A percentile compares a stretch with the other conserved stretches of the same genome.
Conservation (phyloP, 1,140 invertebrate genomes). For the Lineus longissimus region DNA sequence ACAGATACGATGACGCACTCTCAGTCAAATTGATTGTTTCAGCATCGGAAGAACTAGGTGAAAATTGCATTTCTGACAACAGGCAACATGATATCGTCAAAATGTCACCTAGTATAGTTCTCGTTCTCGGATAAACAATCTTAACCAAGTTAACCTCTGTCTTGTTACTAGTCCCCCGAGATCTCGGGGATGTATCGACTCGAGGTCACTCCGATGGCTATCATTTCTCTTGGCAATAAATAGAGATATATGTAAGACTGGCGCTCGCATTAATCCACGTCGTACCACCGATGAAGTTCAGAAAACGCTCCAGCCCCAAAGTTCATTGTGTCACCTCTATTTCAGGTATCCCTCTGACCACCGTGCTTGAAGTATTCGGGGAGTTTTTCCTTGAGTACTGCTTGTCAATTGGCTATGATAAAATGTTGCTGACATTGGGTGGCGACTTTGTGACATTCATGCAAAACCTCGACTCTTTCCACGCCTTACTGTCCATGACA, state of each 20-base stretch:
- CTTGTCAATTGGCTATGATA: conserved; percentile 46
- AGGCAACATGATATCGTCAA: not conserved
- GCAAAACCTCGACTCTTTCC: conserved; percentile 50
- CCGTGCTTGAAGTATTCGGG: conserved; percentile 48
- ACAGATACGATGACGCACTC: conserved; percentile 32
- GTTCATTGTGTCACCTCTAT: not conserved
- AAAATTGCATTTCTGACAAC: not conserved
- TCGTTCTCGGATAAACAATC: not conserved
- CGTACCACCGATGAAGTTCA: too few relatives aligned
- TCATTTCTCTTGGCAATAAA: not conserved
- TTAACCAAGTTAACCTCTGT: not conserved
- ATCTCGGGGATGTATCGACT: not conserved
- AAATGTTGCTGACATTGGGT: conserved; percentile 48
- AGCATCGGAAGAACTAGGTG: conserved; percentile 34
- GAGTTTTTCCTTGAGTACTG: conserved; percentile 50
- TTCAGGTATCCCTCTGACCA: conserved; percentile 33
- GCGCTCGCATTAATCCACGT: too few relatives aligned
- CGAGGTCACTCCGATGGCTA: not conserved
- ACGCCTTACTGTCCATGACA: conserved; percentile 40
- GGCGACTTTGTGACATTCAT: conserved; percentile 44
- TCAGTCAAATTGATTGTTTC: conserved; percentile 36
- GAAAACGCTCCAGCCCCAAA: not conserved
- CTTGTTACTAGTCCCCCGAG: not conserved
- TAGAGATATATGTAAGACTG: too few relatives aligned
- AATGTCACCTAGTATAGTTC: not conserved